Evolutionary conservation across 2,113 vertebrate species (phyloP), one percentile per base, ranked within the genome.

Genomic region (Ceyx margarethae): DNA sequence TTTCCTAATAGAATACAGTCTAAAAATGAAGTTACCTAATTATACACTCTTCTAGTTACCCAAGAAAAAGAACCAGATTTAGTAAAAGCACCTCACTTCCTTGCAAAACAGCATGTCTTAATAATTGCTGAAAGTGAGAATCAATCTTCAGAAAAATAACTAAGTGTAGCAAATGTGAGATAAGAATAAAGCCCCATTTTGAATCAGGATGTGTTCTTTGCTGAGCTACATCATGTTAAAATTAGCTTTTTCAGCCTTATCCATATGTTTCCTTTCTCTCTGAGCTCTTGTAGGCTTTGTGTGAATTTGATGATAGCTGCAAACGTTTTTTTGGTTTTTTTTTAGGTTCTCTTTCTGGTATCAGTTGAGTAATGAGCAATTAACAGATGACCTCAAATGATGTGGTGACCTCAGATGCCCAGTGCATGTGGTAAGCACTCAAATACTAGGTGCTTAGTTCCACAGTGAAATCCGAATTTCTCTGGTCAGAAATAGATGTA

Each of bases 261-360:
- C 89, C 95, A 92, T 96, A 96, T 95, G 96, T 87, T 96, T 92
- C 87, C 91, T 96, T 90, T 92, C 94, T 89, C 20, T 89, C n/a
- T 82, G 73, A 95, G 92, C 91, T 85, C 81, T 81, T 62, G 61
- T 46, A 86, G 73, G 65, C 65, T 94, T 90, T 78, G 58, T 82
- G 58, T 84, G 62, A 51, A 10, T 91, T 93, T 86, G 58, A 75
- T 91, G 77, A 62, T 54, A 64, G 37, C 53, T 68, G 28, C 62
- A 22, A 87, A 31, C 28, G 33, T 45, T 6, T 9, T 42, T 4
- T 26, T 68, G 68, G 5, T 78, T 71, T 37, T 66, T 53, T 81
- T 92, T 33, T 8, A 8, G n/a, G 11, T 35, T 48, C 33, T 58
- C 25, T 87, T 91, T 84, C 58, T 68, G 68, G 5, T 78, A 28